These are phyloP conservation scores for Scrobipalpa atriplicella DNA, from an alignment of 2,888 invertebrate genomes.

Conservation along the genomic window DNA sequence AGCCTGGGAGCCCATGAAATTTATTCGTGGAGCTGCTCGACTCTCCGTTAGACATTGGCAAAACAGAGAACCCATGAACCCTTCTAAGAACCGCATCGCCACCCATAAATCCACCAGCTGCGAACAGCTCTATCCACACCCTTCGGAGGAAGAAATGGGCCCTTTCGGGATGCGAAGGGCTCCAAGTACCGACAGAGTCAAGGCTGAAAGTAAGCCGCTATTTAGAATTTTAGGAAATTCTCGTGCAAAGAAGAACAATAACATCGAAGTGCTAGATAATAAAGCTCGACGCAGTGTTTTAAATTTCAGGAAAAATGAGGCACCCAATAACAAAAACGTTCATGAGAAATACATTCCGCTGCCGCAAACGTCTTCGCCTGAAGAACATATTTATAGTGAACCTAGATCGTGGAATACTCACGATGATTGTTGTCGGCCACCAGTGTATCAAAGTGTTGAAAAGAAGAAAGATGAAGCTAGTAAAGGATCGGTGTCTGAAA, in stretches of 20 bases:
- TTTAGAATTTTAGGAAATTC: constrained; percentile 75
- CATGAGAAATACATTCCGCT: constrained; percentile 78
- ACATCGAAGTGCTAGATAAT: constrained; percentile 62
- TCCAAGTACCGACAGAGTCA: constrained; percentile 77
- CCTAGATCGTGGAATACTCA: constrained; percentile 66
- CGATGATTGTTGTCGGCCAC: constrained; percentile 72
- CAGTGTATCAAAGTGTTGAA: constrained; percentile 75
- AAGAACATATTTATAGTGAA: constrained; percentile 74
- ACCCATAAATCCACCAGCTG: constrained; percentile 78
- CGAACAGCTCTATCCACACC: constrained; percentile 74
- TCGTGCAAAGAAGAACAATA: constrained; percentile 66
- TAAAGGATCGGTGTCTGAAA: constrained; percentile 58
- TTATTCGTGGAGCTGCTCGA: constrained; percentile 74
- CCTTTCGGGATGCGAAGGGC: constrained; percentile 71
- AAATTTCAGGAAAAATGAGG: constrained; percentile 71
- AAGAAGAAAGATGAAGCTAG: constrained; percentile 64
- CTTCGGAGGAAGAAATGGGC: constrained; percentile 61
- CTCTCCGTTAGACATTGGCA: constrained; percentile 82
- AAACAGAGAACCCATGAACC: constrained; percentile 72
- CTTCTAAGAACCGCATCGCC: constrained; percentile 63
- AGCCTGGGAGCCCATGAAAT: constrained; percentile 78
- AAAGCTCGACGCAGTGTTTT: constrained; percentile 70
- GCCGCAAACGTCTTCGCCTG: constrained; percentile 60
- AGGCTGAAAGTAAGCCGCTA: constrained; percentile 71
- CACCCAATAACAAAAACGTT: constrained; percentile 60